Percentiles rank a stretch among this genome's conserved stretches.
These are phyloP conservation scores for Cydia fagiglandana DNA, from an alignment of 1,140 invertebrate species.

Conservation along the genomic window DNA sequence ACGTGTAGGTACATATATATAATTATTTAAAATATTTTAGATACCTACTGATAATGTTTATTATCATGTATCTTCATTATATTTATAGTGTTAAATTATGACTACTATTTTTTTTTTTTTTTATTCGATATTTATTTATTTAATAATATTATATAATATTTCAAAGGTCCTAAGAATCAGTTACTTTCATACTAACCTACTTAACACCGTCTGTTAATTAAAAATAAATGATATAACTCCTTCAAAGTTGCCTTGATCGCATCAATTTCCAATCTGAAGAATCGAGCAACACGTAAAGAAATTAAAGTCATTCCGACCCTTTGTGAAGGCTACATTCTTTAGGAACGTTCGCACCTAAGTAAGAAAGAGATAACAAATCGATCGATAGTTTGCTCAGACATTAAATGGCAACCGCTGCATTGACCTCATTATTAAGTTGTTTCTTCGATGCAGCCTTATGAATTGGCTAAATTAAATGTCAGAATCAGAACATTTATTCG, in stretches of 20 bases:
- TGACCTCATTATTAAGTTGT: slow-evolving; percentile 75
- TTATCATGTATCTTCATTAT: too few relatives aligned
- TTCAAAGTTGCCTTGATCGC: neutral
- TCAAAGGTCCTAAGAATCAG: neutral
- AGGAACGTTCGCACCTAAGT: slow-evolving; percentile 59
- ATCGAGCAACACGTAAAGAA: slow-evolving; percentile 31
- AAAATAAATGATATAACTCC: slow-evolving; percentile 1
- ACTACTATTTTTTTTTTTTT: too few relatives aligned
- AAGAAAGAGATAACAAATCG: slow-evolving; percentile 75
- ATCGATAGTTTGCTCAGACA: slow-evolving; percentile 77
- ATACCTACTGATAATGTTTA: too few relatives aligned
- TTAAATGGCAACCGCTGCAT: slow-evolving; percentile 76
- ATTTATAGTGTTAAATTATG: too few relatives aligned
- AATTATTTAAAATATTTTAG: too few relatives aligned
- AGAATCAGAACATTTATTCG: too few relatives aligned
- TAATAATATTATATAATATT: neutral
- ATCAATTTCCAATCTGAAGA: slow-evolving; percentile 16
- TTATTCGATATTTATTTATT: too few relatives aligned
- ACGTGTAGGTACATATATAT: too few relatives aligned
- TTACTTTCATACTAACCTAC: neutral
- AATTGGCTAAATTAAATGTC: slow-evolving; percentile 34
- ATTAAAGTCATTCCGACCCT: slow-evolving; percentile 32
- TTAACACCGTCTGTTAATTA: neutral
- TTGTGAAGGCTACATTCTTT: slow-evolving; percentile 45
- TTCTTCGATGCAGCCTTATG: slow-evolving; percentile 60